phyloP scores from a whole-genome alignment of 2,113 vertebrate genomes.

The Misgurnus mizolepis region DNA sequence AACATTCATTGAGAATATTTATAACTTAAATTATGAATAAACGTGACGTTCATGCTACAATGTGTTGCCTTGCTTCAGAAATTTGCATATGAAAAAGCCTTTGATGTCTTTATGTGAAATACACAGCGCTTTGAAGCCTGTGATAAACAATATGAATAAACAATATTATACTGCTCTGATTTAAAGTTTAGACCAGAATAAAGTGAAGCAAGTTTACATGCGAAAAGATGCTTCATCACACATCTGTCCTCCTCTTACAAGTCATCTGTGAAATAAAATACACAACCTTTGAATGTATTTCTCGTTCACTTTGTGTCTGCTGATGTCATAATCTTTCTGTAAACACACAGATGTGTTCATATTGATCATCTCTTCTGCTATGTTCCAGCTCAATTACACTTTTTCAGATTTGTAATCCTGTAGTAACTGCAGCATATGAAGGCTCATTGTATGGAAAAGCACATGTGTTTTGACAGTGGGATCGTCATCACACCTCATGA shows the following conservation, averaged over 20 bases:
- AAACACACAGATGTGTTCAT: no score
- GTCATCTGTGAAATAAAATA: conserved; percentile 5
- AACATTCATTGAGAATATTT: no score
- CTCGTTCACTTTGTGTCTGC: background rate
- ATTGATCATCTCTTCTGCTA: no score
- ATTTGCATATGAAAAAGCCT: conserved; percentile 56
- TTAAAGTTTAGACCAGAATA: background rate
- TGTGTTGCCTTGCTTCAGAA: conserved; percentile 36
- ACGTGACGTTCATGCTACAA: conserved; percentile 39
- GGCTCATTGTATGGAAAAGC: no score
- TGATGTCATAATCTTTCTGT: no score
- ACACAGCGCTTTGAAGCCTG: conserved; percentile 61
- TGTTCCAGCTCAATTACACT: no score
- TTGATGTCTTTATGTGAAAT: conserved; percentile 65
- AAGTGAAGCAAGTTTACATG: conserved; percentile 37
- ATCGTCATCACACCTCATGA: no score
- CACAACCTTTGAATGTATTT: conserved; percentile 21
- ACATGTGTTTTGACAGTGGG: no score
- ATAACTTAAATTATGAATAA: conserved; percentile 36
- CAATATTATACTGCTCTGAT: conserved; percentile 53
- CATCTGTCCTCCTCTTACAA: background rate
- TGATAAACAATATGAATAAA: conserved; percentile 50
- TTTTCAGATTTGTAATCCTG: no score
- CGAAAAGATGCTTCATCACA: background rate
- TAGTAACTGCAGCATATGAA: no score